phyloP scores from a whole-genome alignment of 2,113 vertebrate species.

The Neofelis nebulosa region DNA sequence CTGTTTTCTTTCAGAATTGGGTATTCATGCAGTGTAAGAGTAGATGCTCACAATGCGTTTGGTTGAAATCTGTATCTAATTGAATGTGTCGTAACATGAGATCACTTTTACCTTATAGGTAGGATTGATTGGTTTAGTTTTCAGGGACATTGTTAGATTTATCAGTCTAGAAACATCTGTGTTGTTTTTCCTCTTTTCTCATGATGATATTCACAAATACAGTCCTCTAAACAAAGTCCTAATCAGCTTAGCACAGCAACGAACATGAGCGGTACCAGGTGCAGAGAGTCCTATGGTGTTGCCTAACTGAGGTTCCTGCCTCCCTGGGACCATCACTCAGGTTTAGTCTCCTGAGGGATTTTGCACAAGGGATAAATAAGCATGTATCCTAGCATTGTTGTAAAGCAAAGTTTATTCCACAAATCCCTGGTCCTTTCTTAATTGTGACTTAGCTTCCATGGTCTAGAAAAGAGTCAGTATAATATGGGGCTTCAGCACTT shows the following conservation, averaged over 20 bases:
- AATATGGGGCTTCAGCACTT: neutral
- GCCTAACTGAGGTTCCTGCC: neutral
- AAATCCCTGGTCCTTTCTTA: neutral
- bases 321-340: neutral
- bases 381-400: neutral
- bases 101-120: neutral
- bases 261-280: neutral
- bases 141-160: neutral
- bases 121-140: neutral
- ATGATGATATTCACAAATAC: neutral
- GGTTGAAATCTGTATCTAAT: neutral
- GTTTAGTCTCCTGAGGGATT: neutral
- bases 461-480: neutral
- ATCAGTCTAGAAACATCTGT: neutral
- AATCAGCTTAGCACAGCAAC: neutral
- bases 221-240: neutral
- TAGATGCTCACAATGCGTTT: neutral
- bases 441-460: neutral
- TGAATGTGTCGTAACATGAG: neutral
- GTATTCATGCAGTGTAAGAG: neutral
- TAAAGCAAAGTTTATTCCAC: neutral
- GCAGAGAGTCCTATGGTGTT: neutral
- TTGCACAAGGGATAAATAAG: neutral
- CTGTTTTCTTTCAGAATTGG: neutral
- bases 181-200: neutral